Evolutionary conservation across 2,888 invertebrate genomes (phyloP).

Genomic region (Parochlus steinenii): DNA sequence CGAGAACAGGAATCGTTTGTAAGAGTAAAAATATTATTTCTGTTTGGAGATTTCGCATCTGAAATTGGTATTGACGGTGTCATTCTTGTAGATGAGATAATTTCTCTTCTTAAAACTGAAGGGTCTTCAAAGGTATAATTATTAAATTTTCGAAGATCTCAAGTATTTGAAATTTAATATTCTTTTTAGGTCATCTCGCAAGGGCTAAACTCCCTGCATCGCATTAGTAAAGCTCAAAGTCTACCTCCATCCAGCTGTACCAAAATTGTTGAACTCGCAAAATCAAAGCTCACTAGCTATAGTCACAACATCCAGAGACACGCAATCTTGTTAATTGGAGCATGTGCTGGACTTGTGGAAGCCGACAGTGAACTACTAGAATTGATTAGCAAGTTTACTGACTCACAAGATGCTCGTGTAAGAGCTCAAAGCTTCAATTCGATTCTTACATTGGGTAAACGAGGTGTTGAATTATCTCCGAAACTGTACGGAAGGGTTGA

Average conservation of each 20-base stretch:
- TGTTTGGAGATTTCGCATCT: constrained; percentile 8
- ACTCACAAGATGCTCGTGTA: constrained; percentile 79
- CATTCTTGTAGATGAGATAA: constrained; percentile 25
- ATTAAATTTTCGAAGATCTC: no score
- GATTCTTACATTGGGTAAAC: constrained; percentile 63
- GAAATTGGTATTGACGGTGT: constrained; percentile 13
- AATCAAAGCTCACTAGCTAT: constrained; percentile 23
- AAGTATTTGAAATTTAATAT: no score
- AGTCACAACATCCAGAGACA: constrained; percentile 29
- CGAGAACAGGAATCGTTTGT: constrained; percentile 9
- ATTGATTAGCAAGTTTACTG: constrained; percentile 69
- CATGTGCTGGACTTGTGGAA: constrained; percentile 30
- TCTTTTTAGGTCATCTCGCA: constrained; percentile 30
- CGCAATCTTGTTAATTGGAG: constrained; percentile 24
- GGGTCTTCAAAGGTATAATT: constrained; percentile 27
- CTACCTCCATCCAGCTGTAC: constrained; percentile 23
- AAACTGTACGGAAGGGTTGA: constrained; percentile 46
- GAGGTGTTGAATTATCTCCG: constrained; percentile 64
- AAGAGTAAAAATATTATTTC: constrained; percentile 9
- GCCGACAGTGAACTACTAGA: constrained; percentile 44
- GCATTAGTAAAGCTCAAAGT: constrained; percentile 22
- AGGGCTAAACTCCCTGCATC: constrained; percentile 25
- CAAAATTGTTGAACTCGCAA: constrained; percentile 26
- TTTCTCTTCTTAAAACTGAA: constrained; percentile 24
- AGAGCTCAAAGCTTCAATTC: constrained; percentile 77